Base-by-base conservation (phyloP, 2,888 invertebrate species). In the Lycia hirtaria region DNA sequence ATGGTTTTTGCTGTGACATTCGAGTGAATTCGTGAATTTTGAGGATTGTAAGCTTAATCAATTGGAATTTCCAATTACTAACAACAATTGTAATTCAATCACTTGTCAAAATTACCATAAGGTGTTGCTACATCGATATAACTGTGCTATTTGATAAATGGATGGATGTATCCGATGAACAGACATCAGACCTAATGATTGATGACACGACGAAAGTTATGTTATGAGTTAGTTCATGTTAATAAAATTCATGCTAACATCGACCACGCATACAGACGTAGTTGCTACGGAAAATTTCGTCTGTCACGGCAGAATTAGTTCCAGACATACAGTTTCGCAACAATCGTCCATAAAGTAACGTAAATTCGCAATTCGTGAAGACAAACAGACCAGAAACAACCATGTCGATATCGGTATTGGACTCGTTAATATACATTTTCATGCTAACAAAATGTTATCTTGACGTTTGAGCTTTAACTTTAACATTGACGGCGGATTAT, bases 151-250 rank as follows among this genome's bases (percentile, higher is more conserved):
- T 47, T 54, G 58, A 58, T 55, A 48, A 52, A 48, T 58, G 37
- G 48, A 49, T 17, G 28, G 40, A 22, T 52, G 52, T 51, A 51
- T 33, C 52, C 37, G 10, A 45, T 54, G 61, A 30, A 14, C 50
- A 45, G 40, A 43, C 26, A 57, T 62, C 58, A 62, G 56, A 56
- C 56, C 62, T 51, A 56, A 65, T 78, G 76, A 79, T 78, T 63
- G 74, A 80, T 76, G 68, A 68, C 68, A 58, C 64, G 64, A 71
- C 66, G 67, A 71, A 69, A 74, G 67, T 78, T 75, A 79, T 76
- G 67, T n/a, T 60, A 79, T 75, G 62, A 67, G 54, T 52, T 55
- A 67, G 54, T 52, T 55, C 52, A 68, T 68, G 51, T 59, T n/a
- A n/a, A n/a, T n/a, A n/a, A 47, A 56, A 64, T 64, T 45, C 49